Evolutionary conservation across 2,113 vertebrate species (phyloP), one percentile per base, ranked within the genome.

Genomic region (Cottus gobio): DNA sequence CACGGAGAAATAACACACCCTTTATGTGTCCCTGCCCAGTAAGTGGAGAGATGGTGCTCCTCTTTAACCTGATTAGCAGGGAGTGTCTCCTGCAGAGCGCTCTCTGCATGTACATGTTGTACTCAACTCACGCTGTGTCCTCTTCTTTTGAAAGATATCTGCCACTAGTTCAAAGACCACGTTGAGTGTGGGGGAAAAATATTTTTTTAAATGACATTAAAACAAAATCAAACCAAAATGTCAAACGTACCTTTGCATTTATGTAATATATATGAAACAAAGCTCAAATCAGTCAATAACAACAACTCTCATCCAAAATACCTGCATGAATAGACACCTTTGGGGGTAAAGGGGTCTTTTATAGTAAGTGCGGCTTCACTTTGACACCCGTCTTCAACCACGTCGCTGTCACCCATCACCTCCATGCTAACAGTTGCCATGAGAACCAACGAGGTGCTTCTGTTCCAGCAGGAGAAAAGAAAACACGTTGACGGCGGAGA

Each of bases 61-160:
- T 30, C 52, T 86, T 90, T 78, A 88, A 88, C 79, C 82, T 86
- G 46, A 82, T 90, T 83, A 90, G 46, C 60, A 64, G 86, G 87
- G 87, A 85, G 83, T 71, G 62, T 84, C 78, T 87, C 44, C 77
- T 64, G 9, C 36, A 28, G 58, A 24, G 56, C 31, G 34, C 77
- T 75, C 71, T 69, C 72, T 28, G 13, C 42, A 44, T 52, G 3
- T 52, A 4, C 36, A 7, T 15, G 31, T 75, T 48, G 31, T 31
- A 18, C 7, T 56, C 11, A 28, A 12, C 20, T 16, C 10, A 15
- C 37, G 36, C n/a, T 16, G 1, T 30, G 18, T 61, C 10, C 30
- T 54, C 9, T 24, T 31, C 5, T n/a, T 42, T 39, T 56, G 20
- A 1, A 39, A 42, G 7, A 56, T 22, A 3, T 52, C 31, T 11